These are phyloP conservation scores for Thalassarche chlororhynchos DNA, from an alignment of 2,113 vertebrate species.

Conservation along the genomic window DNA sequence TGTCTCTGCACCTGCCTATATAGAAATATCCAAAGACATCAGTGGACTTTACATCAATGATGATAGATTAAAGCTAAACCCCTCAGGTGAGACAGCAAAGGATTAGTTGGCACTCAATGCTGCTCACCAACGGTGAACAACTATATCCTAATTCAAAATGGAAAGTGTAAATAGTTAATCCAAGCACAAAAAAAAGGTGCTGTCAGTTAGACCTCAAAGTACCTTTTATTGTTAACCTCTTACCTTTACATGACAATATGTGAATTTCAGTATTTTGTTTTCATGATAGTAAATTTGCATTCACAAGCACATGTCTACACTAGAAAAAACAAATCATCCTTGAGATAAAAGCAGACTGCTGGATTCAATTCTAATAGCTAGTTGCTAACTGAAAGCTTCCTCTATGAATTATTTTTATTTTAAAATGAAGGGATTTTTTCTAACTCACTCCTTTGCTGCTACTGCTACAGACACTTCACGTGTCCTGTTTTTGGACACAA, in stretches of 20 bases:
- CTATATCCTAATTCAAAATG: neutral
- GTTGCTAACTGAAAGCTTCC: neutral
- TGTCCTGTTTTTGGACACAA: neutral
- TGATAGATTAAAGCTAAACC: neutral
- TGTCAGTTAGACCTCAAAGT: neutral
- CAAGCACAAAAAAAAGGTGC: neutral
- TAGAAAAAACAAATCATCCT: neutral
- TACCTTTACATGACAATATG: neutral
- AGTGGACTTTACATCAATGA: neutral
- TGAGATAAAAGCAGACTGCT: neutral
- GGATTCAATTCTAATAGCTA: neutral
- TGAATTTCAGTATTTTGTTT: neutral
- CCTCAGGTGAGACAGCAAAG: neutral
- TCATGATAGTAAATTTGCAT: neutral
- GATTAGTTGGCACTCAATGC: neutral
- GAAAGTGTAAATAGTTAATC: neutral
- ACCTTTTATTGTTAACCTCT: neutral
- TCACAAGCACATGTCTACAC: neutral
- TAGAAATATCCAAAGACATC: neutral
- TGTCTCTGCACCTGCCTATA: neutral
- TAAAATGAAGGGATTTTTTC: neutral
- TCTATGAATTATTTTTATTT: neutral
- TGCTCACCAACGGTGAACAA: neutral
- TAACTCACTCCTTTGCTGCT: neutral
- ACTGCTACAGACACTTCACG: neutral